phyloP scores from a whole-genome alignment of 2,113 vertebrate species.

The Pituophis catenifer region DNA sequence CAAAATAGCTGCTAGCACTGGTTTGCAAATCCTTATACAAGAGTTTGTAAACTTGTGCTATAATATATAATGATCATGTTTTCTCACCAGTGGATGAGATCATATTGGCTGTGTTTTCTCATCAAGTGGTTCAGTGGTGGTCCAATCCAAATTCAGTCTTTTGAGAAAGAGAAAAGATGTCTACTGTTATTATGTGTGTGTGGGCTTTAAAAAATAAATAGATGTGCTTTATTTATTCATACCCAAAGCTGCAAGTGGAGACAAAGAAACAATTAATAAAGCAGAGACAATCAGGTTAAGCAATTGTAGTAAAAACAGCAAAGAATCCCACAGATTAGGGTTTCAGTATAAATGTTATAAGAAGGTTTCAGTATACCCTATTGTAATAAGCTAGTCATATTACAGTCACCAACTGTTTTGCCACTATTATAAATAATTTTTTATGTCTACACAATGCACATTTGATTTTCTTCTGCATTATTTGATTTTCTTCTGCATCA shows the following conservation, averaged over 20 bases:
- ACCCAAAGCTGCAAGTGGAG: neutral
- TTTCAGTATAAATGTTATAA: neutral
- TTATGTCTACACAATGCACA: neutral
- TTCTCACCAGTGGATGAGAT: neutral
- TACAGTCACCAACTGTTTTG: neutral
- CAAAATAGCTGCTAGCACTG: neutral
- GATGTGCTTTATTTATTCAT: neutral
- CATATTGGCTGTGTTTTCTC: neutral
- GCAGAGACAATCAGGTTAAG: neutral
- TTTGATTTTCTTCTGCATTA: neutral
- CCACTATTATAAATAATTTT: neutral
- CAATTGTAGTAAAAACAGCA: neutral
- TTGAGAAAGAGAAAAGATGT: neutral
- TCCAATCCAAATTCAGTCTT: neutral
- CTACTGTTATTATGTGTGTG: neutral
- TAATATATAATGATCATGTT: neutral
- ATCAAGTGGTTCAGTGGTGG: neutral
- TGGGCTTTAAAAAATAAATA: neutral
- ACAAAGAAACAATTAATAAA: neutral
- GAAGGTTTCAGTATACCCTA: neutral
- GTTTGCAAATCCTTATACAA: neutral
- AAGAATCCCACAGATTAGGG: neutral
- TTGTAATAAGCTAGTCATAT: neutral
- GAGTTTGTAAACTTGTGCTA: neutral
- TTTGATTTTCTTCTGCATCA: neutral